Evolutionary conservation across 2,113 vertebrate species (phyloP), one percentile per base, ranked within the genome.

Genomic region (Pica pica): DNA sequence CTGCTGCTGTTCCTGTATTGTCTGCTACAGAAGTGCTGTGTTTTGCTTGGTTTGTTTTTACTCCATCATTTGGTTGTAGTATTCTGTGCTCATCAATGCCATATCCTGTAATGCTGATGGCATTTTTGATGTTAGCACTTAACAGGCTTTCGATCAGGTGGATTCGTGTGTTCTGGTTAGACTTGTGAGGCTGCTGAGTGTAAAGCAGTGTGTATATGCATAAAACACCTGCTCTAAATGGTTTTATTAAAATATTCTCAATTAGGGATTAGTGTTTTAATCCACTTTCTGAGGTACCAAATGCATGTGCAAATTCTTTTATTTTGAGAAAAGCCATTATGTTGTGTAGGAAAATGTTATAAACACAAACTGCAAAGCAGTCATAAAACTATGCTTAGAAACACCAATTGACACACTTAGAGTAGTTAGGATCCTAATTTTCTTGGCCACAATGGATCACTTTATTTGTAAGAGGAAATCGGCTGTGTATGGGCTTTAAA

Each of bases 91-190:
- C n/a, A 33, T n/a, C 41, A 35, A 2, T 78, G 83, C 9, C 24
- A 7, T 18, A 30, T 33, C n/a, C 24, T 69, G 7, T 76, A 41
- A 22, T 0, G 1, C 21, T 18, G 33, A 8, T 42, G 30, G 17
- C 56, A 10, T 69, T 94, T 87, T 69, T 87, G 11, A 5, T 68
- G 35, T 20, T 50, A 16, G 35, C 39, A 61, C 37, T 33, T 39
- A 16, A 21, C 6, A 18, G 59, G n/a, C 37, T 77, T 89, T 64
- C 2, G 1, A 35, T 83, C 8, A 9, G 6, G 44, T 69, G 41
- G 21, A 9, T 6, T 52, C 5, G 5, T 7, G 6, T 2, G 2
- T 41, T 65, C 50, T 57, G 9, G 19, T 59, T 68, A 64, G 31
- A 35, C 13, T 13, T 18, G 5, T 53, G 11, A 27, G 13, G 39